phyloP scores from a whole-genome alignment of 2,888 invertebrate genomes.

The Agonum fuliginosum region DNA sequence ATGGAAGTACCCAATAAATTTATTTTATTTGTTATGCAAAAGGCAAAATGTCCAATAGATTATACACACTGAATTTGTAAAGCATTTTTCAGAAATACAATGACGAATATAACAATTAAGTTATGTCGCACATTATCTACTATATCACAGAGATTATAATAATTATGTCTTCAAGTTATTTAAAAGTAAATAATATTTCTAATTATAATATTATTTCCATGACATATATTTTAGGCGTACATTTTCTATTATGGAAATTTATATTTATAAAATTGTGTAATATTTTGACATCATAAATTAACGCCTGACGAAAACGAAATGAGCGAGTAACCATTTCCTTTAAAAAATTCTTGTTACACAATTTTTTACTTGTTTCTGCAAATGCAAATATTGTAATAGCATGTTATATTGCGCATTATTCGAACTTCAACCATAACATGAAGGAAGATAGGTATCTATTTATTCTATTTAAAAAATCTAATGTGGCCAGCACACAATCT shows the following conservation, averaged over 20 bases:
- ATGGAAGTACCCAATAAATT: neutral
- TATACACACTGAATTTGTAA: no score
- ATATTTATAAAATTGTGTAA: constrained; percentile 20
- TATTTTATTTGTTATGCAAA: neutral
- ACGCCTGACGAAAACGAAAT: constrained; percentile 17
- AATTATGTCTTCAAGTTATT: no score
- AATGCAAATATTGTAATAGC: constrained; percentile 27
- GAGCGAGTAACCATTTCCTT: constrained; percentile 21
- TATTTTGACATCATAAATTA: constrained; percentile 1
- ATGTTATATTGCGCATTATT: neutral
- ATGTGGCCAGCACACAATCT: no score
- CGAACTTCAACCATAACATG: neutral
- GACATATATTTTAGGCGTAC: constrained; percentile 23
- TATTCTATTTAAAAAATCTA: no score
- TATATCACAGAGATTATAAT: no score
- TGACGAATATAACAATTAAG: no score
- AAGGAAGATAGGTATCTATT: no score
- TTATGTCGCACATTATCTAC: no score
- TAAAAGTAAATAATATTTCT: neutral
- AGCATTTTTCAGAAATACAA: no score
- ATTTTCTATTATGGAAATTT: constrained; percentile 23
- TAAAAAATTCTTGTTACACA: constrained; percentile 38
- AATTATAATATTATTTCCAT: constrained; percentile 12
- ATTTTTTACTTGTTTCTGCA: constrained; percentile 37
- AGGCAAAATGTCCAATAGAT: no score